phyloP scores from a whole-genome alignment of 1,140 invertebrate species.

The Drosophila sproati region DNA sequence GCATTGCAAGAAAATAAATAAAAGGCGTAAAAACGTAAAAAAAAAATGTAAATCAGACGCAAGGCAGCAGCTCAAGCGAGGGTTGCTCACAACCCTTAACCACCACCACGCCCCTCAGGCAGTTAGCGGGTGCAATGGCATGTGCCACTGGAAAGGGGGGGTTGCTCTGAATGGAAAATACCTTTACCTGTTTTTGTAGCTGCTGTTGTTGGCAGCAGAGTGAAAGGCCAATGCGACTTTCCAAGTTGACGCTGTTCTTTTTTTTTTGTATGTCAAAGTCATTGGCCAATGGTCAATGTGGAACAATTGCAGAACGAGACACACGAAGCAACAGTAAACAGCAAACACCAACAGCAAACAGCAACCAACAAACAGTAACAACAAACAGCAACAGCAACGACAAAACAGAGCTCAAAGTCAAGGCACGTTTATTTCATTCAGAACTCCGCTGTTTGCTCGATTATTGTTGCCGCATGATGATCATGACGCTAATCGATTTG shows the following conservation, averaged over 20 bases:
- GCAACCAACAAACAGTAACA: too few species aligned
- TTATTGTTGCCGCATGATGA: slow-evolving; percentile 14
- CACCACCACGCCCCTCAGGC: too few species aligned
- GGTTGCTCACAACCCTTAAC: background rate
- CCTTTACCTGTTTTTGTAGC: slow-evolving; percentile 2
- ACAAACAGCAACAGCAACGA: slow-evolving; percentile 3
- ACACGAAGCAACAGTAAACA: slow-evolving; percentile 30
- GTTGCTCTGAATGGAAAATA: slow-evolving; percentile 22
- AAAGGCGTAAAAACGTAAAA: slow-evolving; percentile 50
- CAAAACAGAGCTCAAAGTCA: slow-evolving; percentile 11
- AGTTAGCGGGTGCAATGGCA: slow-evolving; percentile 45
- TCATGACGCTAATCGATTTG: slow-evolving; percentile 75
- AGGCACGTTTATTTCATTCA: slow-evolving; percentile 23
- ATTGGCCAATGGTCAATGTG: slow-evolving; percentile 72
- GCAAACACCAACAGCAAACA: background rate
- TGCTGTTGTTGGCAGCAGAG: slow-evolving; percentile 38
- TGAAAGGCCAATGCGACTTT: slow-evolving; percentile 59
- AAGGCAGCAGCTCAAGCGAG: slow-evolving; percentile 5
- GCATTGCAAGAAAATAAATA: slow-evolving; percentile 58
- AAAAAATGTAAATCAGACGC: slow-evolving; percentile 4
- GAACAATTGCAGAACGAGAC: slow-evolving; percentile 63
- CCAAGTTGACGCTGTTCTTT: slow-evolving; percentile 15
- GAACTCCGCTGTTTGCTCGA: slow-evolving; percentile 9
- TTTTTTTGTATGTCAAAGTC: slow-evolving; percentile 77
- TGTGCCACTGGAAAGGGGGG: slow-evolving; percentile 13